Evolutionary conservation across 2,888 invertebrate species (phyloP), one percentile per base, ranked within the genome.

Genomic region (Hyposoter didymator): DNA sequence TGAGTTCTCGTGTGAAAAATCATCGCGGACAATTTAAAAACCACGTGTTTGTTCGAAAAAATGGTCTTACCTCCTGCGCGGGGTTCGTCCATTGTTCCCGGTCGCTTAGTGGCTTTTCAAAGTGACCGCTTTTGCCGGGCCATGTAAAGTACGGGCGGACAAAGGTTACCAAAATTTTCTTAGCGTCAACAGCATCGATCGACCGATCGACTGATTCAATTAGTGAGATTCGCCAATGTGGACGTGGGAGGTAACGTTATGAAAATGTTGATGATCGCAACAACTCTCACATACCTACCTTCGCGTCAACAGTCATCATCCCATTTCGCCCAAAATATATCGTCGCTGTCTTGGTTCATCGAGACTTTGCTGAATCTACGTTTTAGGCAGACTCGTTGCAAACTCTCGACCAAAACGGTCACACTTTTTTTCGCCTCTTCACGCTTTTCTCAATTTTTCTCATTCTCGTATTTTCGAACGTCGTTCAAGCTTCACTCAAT

Each of bases 81-180:
- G 73, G 72, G 87, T 80, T 72, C 62, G 87, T 82, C 49, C 55
- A 91, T 93, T 93, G 93, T 93, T 82, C 91, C 89, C 89, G 91
- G 87, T 86, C 76, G 90, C 89, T 90, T 89, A 93, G 92, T 89
- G 90, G 88, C 88, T 91, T 88, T 84, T 84, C 89, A 91, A 93
- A 92, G 91, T 90, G 93, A 93, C 93, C 93, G 93, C 93, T 93
- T 93, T 93, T 93, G 91, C 87, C 59, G 88, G 89, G 91, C 87
- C 78, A 88, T 92, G 92, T 35, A 93, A 89, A 90, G 91, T 88
- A 89, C 87, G 91, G 89, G 92, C 93, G 93, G 92, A 90, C 87
- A 75, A 59, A 7, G 84, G 39, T 82, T 75, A 78, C 80, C n/a
- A 70, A 78, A 55, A 74, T 72, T 81, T 69, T 75, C 78, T 64